Base-by-base conservation (phyloP, 1,140 invertebrate species). In the Bathynomus jamesi region DNA sequence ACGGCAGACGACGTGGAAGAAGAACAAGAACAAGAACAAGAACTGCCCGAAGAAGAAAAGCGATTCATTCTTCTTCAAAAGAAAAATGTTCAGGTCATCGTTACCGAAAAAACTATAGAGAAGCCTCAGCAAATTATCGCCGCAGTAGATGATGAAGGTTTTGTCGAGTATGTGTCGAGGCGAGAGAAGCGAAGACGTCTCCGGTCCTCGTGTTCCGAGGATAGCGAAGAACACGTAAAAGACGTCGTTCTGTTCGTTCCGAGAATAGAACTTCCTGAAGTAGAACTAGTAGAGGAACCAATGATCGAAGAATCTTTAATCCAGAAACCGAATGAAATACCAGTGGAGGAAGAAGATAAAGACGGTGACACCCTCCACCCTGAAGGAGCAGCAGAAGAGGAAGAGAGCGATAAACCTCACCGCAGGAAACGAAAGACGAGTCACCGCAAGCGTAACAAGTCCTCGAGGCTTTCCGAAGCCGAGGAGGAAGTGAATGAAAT, bases 191-290 rank as follows among this genome's bases (percentile, higher is more conserved):
- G 78, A 11, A 67, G 77, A 17, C 65, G 76, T 25, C 65, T 78
- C 64, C 69, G 77, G 11, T 78, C 78, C 0, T 78, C 78, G 3
- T 72, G 75, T 28, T 79, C 78, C 24, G 77, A 78, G 61, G 76
- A 76, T n/a, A 65, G 69, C 29, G 75, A 75, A 40, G 69, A 75
- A 11, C 17, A 28, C 29, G 61, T 70, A 21, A 74, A 73, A 70
- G 77, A 75, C 27, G 72, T 77, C 67, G 67, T 73, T 60, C 75
- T 71, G 63, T 76, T 66, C 67, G 65, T 73, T 53, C 75, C 71
- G 13, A 65, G 69, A 27, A 70, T 71, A 28, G 65, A 69, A 64
- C 61, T 76, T 21, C 75, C 77, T 62, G 71, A 76, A 32, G 71
- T 76, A 29, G 62, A 75, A 32, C 53, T n/a, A n/a, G n/a, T n/a